Percentiles rank a stretch among this genome's conserved stretches.
Conservation (phyloP, 2,113 vertebrate species). For the Menidia beryllina region DNA sequence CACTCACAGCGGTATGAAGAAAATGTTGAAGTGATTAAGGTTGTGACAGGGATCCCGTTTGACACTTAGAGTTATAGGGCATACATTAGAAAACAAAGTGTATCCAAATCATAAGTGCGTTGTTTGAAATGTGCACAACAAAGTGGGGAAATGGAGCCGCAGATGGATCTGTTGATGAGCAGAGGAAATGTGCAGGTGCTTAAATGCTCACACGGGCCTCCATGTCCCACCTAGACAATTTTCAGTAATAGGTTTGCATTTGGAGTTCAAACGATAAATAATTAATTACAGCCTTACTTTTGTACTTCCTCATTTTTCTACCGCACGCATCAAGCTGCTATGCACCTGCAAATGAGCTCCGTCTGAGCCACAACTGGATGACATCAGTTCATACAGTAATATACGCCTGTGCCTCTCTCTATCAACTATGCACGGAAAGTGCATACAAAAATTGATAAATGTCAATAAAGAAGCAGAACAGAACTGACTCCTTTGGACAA, state of each 20-base stretch:
- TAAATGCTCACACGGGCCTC: conserved; percentile 20
- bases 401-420: background rate
- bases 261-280: conserved; percentile 28
- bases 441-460: no score
- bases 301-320: background rate
- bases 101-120: background rate
- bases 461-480: no score
- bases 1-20: background rate
- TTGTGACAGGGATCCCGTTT: conserved; percentile 10
- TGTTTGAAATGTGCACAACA: conserved; percentile 19
- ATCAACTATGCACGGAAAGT: no score
- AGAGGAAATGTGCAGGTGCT: conserved; percentile 35
- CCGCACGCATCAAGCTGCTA: background rate
- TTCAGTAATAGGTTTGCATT: conserved; percentile 72
- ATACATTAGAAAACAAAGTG: background rate
- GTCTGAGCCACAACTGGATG: no score
- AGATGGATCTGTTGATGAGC: conserved; percentile 7
- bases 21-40: conserved; percentile 24
- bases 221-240: conserved; percentile 58
- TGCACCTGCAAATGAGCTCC: no score
- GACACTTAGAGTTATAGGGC: conserved; percentile 12
- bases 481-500: no score
- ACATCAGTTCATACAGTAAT: background rate
- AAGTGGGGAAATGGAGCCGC: conserved; percentile 36
- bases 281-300: background rate